Evolutionary conservation across 2,113 vertebrate species (phyloP).

Genomic region (Cololabis saira): DNA sequence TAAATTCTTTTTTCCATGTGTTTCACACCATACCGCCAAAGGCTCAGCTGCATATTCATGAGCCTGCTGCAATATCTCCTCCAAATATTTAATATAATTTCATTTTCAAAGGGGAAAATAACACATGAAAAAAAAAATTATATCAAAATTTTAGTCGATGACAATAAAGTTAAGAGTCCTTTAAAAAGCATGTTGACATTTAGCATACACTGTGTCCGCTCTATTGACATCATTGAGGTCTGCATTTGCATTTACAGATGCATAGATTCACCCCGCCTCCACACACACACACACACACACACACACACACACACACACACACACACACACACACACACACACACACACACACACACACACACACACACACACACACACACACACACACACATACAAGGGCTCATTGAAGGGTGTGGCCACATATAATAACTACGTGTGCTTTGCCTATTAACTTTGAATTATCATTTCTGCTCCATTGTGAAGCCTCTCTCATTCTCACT

Average conservation of each 20-base stretch:
- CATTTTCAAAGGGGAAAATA: constrained; percentile 52
- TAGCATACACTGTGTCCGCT: constrained; percentile 52
- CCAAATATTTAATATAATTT: constrained; percentile 62
- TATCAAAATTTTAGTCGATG: constrained; percentile 66
- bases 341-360: constrained; percentile 4
- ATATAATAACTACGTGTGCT: constrained; percentile 54
- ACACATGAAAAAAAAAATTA: constrained; percentile 53
- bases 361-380: constrained; percentile 5
- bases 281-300: constrained; percentile 1
- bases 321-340: constrained; percentile 2
- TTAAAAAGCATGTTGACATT: constrained; percentile 81
- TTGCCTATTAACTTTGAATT: constrained; percentile 74
- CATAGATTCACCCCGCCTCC: not conserved
- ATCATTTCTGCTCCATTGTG: constrained; percentile 61
- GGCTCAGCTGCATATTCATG: constrained; percentile 71
- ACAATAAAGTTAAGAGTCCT: constrained; percentile 63
- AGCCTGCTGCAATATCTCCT: constrained; percentile 49
- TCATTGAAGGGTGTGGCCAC: constrained; percentile 56
- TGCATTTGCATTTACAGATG: constrained; percentile 66
- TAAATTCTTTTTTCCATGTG: constrained; percentile 56
- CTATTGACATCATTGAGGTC: constrained; percentile 74
- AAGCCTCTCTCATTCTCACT: constrained; percentile 62
- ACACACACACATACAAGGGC: constrained; percentile 30
- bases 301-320: not conserved
- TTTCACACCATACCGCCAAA: constrained; percentile 43